Percentiles rank a stretch among this genome's conserved stretches.
These are phyloP conservation scores for Cephonodes hylas DNA, from an alignment of 2,888 invertebrate genomes.

Conservation along the genomic window DNA sequence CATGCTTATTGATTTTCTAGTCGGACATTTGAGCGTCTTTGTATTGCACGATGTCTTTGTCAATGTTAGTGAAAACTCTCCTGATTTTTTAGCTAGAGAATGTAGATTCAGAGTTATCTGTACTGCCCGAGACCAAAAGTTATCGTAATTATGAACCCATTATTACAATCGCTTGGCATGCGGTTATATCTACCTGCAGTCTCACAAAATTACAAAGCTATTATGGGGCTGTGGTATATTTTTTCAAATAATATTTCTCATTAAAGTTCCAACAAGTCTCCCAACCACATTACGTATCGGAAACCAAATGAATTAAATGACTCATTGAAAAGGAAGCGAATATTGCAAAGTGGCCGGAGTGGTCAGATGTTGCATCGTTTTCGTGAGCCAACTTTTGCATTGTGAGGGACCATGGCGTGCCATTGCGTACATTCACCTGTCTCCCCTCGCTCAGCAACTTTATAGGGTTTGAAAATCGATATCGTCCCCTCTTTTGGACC, in stretches of 20 bases:
- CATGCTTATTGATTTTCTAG: slow-evolving; percentile 33
- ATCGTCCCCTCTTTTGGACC: slow-evolving; percentile 34
- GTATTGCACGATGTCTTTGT: background rate
- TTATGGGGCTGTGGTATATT: too few species aligned
- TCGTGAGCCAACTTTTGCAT: slow-evolving; percentile 56
- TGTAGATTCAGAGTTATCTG: background rate
- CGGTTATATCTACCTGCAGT: background rate
- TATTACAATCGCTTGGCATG: background rate
- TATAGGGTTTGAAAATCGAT: slow-evolving; percentile 75
- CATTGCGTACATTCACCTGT: slow-evolving; percentile 63
- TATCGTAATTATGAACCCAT: background rate
- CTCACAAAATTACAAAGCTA: background rate
- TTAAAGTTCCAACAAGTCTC: background rate
- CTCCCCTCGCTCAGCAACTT: slow-evolving; percentile 50
- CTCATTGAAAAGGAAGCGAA: slow-evolving; percentile 38
- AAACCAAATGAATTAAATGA: slow-evolving; percentile 23
- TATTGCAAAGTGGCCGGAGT: slow-evolving; percentile 41
- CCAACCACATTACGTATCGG: background rate
- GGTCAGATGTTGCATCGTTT: slow-evolving; percentile 58
- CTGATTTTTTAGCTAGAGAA: background rate
- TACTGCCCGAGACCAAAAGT: background rate
- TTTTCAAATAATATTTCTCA: background rate
- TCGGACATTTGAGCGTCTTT: slow-evolving; percentile 1
- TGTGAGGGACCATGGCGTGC: slow-evolving; percentile 41
- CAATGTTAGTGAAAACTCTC: background rate